Percentiles rank a stretch among this genome's conserved stretches.
phyloP scores from a whole-genome alignment of 2,797 vertebrate species.

The Morelia viridis region DNA sequence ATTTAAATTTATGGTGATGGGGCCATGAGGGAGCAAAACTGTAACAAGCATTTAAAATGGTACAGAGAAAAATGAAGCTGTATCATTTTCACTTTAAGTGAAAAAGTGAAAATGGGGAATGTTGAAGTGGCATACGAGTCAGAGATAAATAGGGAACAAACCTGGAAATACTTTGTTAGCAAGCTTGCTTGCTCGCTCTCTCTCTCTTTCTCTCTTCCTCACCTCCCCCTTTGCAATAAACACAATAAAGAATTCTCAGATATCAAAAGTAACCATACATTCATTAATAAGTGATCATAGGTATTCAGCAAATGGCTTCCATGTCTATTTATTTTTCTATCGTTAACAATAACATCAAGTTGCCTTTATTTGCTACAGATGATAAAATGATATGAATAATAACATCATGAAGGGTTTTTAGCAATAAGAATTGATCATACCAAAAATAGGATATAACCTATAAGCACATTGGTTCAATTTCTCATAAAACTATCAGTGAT shows the following conservation, averaged over 20 bases:
- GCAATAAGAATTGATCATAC: not conserved
- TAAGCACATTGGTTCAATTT: not conserved
- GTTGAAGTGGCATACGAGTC: not conserved
- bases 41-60: not conserved
- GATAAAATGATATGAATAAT: not conserved
- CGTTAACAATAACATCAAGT: not conserved
- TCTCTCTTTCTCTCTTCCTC: no score
- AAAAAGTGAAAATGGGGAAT: not conserved
- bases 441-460: not conserved
- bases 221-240: not conserved
- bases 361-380: not conserved
- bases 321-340: not conserved
- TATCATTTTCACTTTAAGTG: not conserved
- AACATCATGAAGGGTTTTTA: not conserved
- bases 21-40: not conserved
- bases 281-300: not conserved
- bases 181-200: not conserved
- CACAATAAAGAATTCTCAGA: not conserved
- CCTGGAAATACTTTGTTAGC: not conserved
- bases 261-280: not conserved
- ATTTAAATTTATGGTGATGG: not conserved
- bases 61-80: not conserved
- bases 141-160: no score
- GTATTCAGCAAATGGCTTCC: not conserved
- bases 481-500: not conserved